These are phyloP conservation scores for Coluber constrictor DNA, from an alignment of 2,797 vertebrate genomes.

Conservation along the genomic window DNA sequence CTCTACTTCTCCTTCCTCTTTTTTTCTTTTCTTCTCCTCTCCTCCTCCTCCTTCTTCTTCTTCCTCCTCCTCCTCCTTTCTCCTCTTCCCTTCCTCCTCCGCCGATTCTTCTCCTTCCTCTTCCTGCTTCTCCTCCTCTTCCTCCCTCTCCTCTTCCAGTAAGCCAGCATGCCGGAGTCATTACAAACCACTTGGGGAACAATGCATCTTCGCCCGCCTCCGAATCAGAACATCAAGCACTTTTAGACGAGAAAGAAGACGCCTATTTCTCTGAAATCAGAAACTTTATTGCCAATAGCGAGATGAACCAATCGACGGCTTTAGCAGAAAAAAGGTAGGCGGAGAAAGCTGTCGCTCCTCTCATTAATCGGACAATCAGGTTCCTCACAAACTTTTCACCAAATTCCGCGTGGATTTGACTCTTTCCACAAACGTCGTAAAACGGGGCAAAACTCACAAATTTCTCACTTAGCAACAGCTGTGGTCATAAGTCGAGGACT, in stretches of 20 bases:
- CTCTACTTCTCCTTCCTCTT: background rate
- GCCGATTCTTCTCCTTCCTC: background rate
- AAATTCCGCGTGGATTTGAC: background rate
- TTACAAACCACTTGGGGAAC: slow-evolving; percentile 91
- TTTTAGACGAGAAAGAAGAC: slow-evolving; percentile 99
- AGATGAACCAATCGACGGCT: slow-evolving; percentile 88
- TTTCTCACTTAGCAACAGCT: too few species aligned
- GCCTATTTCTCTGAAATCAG: slow-evolving; percentile 99
- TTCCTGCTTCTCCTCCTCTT: background rate
- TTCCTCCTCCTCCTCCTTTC: background rate
- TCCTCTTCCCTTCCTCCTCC: background rate
- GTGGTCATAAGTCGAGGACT: too few species aligned
- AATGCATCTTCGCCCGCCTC: slow-evolving; percentile 94
- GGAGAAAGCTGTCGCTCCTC: background rate
- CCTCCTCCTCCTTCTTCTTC: background rate
- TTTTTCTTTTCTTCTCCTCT: background rate
- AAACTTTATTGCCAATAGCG: slow-evolving; percentile 98
- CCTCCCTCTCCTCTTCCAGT: slow-evolving; percentile 42
- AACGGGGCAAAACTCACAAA: too few species aligned
- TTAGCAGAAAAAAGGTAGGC: slow-evolving; percentile 89
- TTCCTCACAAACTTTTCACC: background rate
- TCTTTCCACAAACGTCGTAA: too few species aligned
- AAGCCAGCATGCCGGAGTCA: slow-evolving; percentile 94
- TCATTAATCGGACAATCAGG: background rate
- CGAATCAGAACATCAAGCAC: slow-evolving; percentile 98